Conservation (phyloP, 2,113 vertebrate species). For the Pogona vitticeps region DNA sequence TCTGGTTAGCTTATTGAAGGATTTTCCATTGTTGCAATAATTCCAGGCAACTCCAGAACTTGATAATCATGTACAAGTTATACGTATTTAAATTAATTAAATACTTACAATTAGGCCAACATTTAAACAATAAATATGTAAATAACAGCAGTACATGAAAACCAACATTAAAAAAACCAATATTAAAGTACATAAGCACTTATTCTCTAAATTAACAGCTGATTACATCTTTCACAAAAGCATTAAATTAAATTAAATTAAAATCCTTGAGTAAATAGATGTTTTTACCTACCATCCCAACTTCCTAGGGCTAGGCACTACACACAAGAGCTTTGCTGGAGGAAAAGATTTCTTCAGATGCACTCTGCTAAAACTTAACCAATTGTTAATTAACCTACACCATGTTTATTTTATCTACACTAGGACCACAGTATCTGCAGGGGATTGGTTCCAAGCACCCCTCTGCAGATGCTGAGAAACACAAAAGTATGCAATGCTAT, state of each 20-base stretch:
- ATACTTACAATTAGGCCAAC: not conserved
- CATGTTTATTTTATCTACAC: not conserved
- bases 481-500: too few species aligned
- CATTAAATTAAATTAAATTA: not conserved
- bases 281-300: not conserved
- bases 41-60: too few species aligned
- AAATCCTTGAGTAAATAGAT: not conserved
- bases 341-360: too few species aligned
- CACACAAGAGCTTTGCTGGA: not conserved
- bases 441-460: too few species aligned
- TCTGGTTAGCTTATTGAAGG: too few species aligned
- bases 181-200: not conserved
- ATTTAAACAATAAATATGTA: not conserved
- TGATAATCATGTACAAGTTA: too few species aligned
- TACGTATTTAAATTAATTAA: too few species aligned
- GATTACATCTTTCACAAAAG: not conserved
- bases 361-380: too few species aligned
- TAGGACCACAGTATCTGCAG: not conserved
- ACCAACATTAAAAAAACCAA: not conserved
- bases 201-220: not conserved
- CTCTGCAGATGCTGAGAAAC: too few species aligned
- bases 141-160: accelerated
- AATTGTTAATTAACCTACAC: too few species aligned
- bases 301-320: not conserved
- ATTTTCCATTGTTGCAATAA: too few species aligned